Evolutionary conservation across 2,888 invertebrate genomes (phyloP), one percentile per base, ranked within the genome.

Genomic region (Drosophila differens): DNA sequence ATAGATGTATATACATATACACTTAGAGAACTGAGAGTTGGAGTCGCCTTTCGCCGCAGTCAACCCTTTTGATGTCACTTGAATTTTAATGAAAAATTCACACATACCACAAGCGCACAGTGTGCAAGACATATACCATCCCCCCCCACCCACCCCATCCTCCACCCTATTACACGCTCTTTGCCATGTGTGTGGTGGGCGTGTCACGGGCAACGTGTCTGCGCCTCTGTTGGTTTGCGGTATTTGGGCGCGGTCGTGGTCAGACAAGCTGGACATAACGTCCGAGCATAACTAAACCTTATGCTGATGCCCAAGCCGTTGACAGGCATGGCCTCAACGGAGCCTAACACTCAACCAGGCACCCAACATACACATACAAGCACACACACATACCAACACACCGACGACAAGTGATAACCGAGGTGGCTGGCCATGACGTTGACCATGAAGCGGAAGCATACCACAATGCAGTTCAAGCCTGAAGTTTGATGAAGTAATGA

Each of bases 21-120:
- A 55, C 62, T 62, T 70, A 60, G 58, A 55, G 67, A 57, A 51
- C 54, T 49, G 58, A 83, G 70, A 63, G 64, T 57, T 67, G 51
- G 58, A 51, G 55, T 54, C 52, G 78, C 49, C 67, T 60, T 64
- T 71, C 52, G 70, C 79, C 82, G 54, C 79, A 82, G 86, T 83
- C 84, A 86, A 85, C 91, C 91, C 83, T 88, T 91, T 91, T 91
- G 91, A 91, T 91, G 91, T 90, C 85, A 79, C 90, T 91, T 85
- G 91, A 84, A 91, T 91, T 90, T 90, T 90, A 90, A 91, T 90
- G 91, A 91, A 90, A 90, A 90, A 82, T 85, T 89, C 89, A 84
- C 89, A 91, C 81, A 90, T 89, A 78, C 89, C 90, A 91, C 87
- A 90, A 83, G 89, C 88, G 91, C 69, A 76, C 79, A 75, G 68